A percentile compares a stretch with the other conserved stretches of the same genome.
Conservation (phyloP, 35 echinoderm and acorn worm genomes). For the Apostichopus japonicus region DNA sequence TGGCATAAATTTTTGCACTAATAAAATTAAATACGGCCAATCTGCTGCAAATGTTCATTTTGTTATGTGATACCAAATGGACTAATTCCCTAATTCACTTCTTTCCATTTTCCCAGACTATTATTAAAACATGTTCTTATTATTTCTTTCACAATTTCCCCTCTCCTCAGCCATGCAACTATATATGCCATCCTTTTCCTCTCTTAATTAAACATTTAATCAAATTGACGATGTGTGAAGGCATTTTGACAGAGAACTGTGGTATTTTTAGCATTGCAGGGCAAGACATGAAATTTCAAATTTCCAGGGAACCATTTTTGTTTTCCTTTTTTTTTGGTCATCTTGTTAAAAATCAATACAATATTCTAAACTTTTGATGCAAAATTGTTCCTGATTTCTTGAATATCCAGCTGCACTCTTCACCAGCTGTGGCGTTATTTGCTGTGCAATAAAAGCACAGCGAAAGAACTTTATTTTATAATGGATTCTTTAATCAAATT, state of each 20-base stretch:
- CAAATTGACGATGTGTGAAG: background rate
- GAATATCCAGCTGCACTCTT: background rate
- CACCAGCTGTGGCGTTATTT: too few species aligned
- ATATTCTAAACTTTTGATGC: conserved; percentile 20
- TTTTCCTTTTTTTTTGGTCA: background rate
- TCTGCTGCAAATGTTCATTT: too few species aligned
- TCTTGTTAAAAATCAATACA: conserved; percentile 26
- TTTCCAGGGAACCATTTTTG: background rate
- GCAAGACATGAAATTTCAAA: background rate
- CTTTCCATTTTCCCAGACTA: too few species aligned
- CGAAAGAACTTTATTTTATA: background rate
- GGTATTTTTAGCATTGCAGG: background rate
- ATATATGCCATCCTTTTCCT: too few species aligned
- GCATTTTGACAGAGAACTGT: background rate
- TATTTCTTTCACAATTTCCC: too few species aligned
- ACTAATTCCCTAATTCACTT: too few species aligned
- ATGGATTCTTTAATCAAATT: background rate
- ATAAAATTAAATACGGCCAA: too few species aligned
- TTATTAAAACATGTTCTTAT: too few species aligned
- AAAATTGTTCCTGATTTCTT: background rate
- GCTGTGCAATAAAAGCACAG: background rate
- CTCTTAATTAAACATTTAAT: background rate
- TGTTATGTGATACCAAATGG: too few species aligned
- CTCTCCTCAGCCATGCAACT: too few species aligned
- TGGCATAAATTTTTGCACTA: too few species aligned